Evolutionary conservation across 30 jellyfish, hydroid and myxozoan species (phyloP), one percentile per base, ranked within the genome.

Genomic region (Sanderia malayensis): DNA sequence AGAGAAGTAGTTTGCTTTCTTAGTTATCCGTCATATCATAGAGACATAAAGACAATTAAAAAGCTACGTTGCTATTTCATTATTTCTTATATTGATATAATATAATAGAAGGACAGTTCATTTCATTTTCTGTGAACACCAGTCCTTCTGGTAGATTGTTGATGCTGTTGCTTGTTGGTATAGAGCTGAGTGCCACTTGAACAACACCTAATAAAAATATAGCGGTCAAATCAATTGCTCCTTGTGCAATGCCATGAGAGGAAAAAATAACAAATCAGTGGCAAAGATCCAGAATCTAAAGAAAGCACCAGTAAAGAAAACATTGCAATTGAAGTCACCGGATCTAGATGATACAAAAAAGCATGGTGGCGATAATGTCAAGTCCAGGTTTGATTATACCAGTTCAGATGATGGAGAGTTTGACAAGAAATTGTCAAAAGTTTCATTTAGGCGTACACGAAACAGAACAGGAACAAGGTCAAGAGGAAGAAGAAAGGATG

Each of bases 321-420:
- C 11, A 6, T 15, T 41, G 55, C 55, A 15, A 6, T 41, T 41
- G 55, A 41, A n/a, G n/a, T n/a, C n/a, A n/a, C n/a, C n/a, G n/a
- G n/a, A n/a, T n/a, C n/a, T n/a, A n/a, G n/a, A n/a, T n/a, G n/a
- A n/a, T n/a, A n/a, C n/a, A n/a, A n/a, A n/a, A n/a, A n/a, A n/a
- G n/a, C n/a, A n/a, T n/a, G n/a, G n/a, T n/a, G n/a, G n/a, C n/a
- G n/a, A n/a, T n/a, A n/a, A n/a, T n/a, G n/a, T n/a, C n/a, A n/a
- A n/a, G n/a, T 59, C 75, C 26, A 20, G 7, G 15, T 76, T 76
- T 78, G 81, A 78, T 47, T 78, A 37, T 27, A 27, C 37, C 17
- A 79, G 59, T 8, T 65, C 75, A 25, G 89, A 78, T 33, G 82
- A 78, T 63, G 80, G 63, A 17, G 74, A 30, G 18, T 78, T 78